These are phyloP conservation scores for Spheniscus mendiculus DNA, from an alignment of 2,113 vertebrate species.

Conservation along the genomic window DNA sequence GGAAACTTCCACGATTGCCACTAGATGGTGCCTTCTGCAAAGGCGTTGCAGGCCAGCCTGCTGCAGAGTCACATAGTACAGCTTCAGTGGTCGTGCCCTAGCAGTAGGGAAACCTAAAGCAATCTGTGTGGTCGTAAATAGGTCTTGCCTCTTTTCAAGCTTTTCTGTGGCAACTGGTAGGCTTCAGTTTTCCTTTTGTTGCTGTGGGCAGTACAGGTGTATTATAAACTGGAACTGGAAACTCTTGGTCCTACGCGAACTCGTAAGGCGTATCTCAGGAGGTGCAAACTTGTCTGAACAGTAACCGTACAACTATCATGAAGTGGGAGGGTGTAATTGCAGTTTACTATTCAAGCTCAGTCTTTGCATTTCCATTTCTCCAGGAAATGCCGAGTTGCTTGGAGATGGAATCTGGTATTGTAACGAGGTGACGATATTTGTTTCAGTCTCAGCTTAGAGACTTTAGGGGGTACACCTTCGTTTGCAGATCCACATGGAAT, in stretches of 20 bases:
- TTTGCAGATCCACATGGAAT: not conserved
- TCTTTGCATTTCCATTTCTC: not conserved
- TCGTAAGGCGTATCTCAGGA: accelerated
- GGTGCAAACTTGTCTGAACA: not conserved
- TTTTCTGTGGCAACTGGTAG: not conserved
- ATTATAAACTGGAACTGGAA: not conserved
- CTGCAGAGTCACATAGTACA: accelerated
- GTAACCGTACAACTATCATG: accelerated
- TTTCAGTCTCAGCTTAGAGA: not conserved
- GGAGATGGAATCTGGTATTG: not conserved
- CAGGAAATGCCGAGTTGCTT: not conserved
- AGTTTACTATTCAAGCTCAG: not conserved
- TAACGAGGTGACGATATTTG: not conserved
- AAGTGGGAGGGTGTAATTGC: not conserved
- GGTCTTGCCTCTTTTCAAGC: not conserved
- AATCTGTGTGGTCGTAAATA: not conserved
- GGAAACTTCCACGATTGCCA: not conserved
- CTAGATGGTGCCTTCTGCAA: constrained; percentile 52
- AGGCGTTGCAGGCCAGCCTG: not conserved
- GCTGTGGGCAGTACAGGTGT: not conserved
- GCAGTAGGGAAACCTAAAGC: not conserved
- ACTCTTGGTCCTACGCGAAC: not conserved
- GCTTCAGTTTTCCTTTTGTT: not conserved
- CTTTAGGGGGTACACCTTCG: not conserved
- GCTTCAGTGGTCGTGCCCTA: not conserved